Evolutionary conservation across 2,888 invertebrate species (phyloP).

Genomic region (Polydrusus tereticollis): DNA sequence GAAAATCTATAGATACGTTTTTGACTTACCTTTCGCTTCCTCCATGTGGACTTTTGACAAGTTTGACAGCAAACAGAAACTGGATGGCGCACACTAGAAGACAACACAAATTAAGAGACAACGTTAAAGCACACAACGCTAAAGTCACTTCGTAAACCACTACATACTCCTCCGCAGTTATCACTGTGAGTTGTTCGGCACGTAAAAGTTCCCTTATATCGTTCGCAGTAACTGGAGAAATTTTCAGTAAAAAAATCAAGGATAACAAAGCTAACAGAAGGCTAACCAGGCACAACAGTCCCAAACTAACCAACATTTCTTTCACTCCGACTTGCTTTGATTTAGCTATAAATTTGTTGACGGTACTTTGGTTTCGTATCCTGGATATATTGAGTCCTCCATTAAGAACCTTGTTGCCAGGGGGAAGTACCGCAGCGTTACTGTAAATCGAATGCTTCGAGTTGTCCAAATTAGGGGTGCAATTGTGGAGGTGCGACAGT

Average conservation of each 20-base stretch:
- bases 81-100: constrained; percentile 94
- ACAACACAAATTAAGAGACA: constrained; percentile 91
- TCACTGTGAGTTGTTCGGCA: constrained; percentile 70
- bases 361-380: constrained; percentile 64
- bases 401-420: constrained; percentile 65
- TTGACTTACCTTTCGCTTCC: constrained; percentile 73
- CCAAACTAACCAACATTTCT: constrained; percentile 88
- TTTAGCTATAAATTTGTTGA: constrained; percentile 64
- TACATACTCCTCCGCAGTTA: constrained; percentile 84
- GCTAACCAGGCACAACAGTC: constrained; percentile 87
- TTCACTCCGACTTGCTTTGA: constrained; percentile 74
- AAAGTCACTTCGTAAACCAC: constrained; percentile 93
- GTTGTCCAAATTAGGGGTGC: constrained; percentile 69
- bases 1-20: not conserved
- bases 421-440: constrained; percentile 65
- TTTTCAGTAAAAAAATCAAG: constrained; percentile 86
- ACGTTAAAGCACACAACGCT: constrained; percentile 88
- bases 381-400: constrained; percentile 75
- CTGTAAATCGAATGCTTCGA: constrained; percentile 77
- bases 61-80: constrained; percentile 93
- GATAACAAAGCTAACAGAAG: constrained; percentile 86
- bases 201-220: constrained; percentile 71
- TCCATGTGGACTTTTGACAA: constrained; percentile 87
- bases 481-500: constrained; percentile 76
- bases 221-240: constrained; percentile 78